Conservation (phyloP, 2,113 vertebrate genomes). For the Mastomys coucha region DNA sequence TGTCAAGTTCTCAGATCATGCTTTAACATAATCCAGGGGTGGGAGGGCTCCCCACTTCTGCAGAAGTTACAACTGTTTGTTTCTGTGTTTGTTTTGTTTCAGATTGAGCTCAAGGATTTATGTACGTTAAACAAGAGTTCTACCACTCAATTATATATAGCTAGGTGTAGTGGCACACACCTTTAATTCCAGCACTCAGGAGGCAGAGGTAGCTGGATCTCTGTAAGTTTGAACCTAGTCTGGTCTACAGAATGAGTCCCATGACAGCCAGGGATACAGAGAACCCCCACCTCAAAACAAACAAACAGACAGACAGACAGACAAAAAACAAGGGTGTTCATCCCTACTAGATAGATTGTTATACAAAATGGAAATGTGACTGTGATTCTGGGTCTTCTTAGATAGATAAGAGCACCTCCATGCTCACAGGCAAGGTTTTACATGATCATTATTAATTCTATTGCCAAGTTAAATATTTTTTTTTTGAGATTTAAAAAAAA, state of each 20-base stretch:
- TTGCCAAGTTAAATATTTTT: not conserved
- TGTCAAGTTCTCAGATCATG: not conserved
- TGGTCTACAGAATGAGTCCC: not conserved
- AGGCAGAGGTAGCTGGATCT: not conserved
- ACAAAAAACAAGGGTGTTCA: not conserved
- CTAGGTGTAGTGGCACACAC: not conserved
- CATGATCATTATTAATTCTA: not conserved
- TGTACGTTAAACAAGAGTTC: not conserved
- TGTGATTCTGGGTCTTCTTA: not conserved
- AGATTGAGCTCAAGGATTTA: not conserved
- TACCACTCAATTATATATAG: not conserved
- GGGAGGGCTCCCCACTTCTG: not conserved
- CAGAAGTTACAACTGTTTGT: slow-evolving; percentile 30
- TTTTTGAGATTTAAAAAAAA: not conserved
- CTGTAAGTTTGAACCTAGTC: not conserved
- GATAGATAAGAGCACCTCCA: not conserved
- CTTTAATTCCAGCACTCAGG: not conserved
- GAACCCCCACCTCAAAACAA: not conserved
- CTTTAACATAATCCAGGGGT: not conserved
- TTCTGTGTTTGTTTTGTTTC: not conserved
- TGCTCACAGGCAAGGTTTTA: not conserved
- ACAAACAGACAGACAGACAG: too few relatives aligned
- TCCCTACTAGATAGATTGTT: not conserved
- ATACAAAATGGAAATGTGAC: not conserved
- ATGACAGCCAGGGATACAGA: not conserved